phyloP scores from a whole-genome alignment of 2,888 invertebrate genomes.

The Nephrocerus scutellatus region DNA sequence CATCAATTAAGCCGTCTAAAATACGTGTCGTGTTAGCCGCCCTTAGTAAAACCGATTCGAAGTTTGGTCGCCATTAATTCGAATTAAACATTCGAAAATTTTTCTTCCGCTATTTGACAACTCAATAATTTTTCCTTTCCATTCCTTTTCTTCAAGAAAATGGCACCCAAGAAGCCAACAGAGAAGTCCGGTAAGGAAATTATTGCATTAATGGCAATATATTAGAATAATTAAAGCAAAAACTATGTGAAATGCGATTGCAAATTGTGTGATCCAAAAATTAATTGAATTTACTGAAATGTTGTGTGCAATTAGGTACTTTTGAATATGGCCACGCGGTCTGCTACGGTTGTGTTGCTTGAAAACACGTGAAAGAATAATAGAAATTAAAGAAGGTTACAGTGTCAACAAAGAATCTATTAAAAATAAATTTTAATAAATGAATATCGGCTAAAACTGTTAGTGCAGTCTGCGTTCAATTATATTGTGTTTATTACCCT shows the following conservation, averaged over 20 bases:
- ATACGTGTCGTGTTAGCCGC: too few species aligned
- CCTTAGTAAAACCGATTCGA: too few species aligned
- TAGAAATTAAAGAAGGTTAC: too few species aligned
- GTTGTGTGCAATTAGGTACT: constrained; percentile 13
- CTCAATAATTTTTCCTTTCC: constrained; percentile 39
- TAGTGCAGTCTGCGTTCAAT: too few species aligned
- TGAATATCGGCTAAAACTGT: too few species aligned
- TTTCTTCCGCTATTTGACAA: constrained; percentile 31
- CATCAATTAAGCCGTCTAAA: too few species aligned
- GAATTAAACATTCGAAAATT: constrained; percentile 25
- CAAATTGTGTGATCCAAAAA: too few species aligned
- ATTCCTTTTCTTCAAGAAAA: constrained; percentile 54
- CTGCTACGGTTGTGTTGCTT: constrained; percentile 1
- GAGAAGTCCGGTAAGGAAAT: constrained; percentile 72
- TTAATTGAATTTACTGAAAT: constrained; percentile 4
- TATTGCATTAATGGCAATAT: constrained; percentile 24
- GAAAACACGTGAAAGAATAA: too few species aligned
- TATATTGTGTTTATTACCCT: too few species aligned
- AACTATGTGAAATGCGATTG: constrained; percentile 12
- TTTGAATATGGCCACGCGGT: constrained; percentile 30
- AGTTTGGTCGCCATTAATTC: constrained; percentile 22
- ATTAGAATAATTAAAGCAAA: constrained; percentile 19
- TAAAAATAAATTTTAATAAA: too few species aligned
- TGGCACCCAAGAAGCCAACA: constrained; percentile 83
- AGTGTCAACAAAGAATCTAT: too few species aligned